Conservation (phyloP, 2,797 vertebrate genomes). For the Gymnoscopelus microlampas region DNA sequence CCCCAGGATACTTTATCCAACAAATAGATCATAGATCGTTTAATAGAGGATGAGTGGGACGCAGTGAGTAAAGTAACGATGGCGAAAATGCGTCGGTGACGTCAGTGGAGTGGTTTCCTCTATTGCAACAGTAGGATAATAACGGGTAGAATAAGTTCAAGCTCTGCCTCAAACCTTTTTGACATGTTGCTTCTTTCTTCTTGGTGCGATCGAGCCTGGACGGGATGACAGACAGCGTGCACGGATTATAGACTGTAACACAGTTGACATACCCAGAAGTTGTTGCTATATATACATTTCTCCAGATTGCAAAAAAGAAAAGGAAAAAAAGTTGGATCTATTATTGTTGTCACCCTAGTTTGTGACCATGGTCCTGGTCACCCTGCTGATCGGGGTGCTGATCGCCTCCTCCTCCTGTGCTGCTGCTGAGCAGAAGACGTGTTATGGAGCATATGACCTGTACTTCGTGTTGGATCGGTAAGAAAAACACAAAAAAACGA, state of each 20-base stretch:
- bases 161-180: background rate
- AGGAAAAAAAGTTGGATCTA: too few relatives aligned
- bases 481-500: constrained; percentile 49
- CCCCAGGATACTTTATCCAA: too few relatives aligned
- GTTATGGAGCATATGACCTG: constrained; percentile 90
- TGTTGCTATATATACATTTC: too few relatives aligned
- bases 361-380: constrained; percentile 28
- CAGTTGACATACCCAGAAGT: too few relatives aligned
- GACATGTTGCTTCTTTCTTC: background rate
- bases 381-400: constrained; percentile 26
- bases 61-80: background rate
- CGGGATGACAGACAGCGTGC: too few relatives aligned
- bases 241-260: too few relatives aligned
- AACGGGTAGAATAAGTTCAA: background rate
- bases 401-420: constrained; percentile 8
- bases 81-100: background rate
- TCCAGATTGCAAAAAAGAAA: too few relatives aligned
- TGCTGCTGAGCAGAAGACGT: constrained; percentile 82
- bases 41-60: too few relatives aligned
- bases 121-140: background rate
- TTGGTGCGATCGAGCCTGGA: too few relatives aligned
- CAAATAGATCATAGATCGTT: background rate
- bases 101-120: background rate
- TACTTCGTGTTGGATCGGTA: constrained; percentile 95
- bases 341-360: too few relatives aligned